These are phyloP conservation scores for Corythornis leucogaster DNA, from an alignment of 2,797 vertebrate species.

Conservation along the genomic window DNA sequence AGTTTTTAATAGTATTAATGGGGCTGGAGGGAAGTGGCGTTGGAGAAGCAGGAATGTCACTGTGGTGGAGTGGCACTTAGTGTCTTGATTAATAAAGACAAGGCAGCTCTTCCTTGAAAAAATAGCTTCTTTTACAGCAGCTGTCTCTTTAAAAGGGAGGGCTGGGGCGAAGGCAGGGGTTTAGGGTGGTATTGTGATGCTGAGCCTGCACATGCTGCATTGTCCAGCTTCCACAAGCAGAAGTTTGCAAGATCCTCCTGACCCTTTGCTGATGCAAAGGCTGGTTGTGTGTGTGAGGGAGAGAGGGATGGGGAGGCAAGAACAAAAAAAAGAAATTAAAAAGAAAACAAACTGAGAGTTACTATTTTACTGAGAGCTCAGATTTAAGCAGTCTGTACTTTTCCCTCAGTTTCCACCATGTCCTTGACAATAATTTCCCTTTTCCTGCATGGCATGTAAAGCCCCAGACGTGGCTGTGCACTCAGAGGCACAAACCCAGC, in stretches of 20 bases:
- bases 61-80: constrained; percentile 49
- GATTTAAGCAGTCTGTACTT: constrained; percentile 49
- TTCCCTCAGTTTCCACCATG: constrained; percentile 2
- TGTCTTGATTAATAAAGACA: constrained; percentile 65
- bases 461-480: neutral
- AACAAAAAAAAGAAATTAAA: constrained; percentile 40
- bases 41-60: constrained; percentile 58
- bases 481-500: neutral
- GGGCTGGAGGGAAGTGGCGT: constrained; percentile 30
- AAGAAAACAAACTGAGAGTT: constrained; percentile 50
- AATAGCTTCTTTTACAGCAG: constrained; percentile 25
- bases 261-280: constrained; percentile 18
- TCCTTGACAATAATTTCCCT: neutral
- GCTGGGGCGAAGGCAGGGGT: constrained; percentile 27
- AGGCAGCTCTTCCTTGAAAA: constrained; percentile 48
- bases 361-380: constrained; percentile 63
- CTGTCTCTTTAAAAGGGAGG: constrained; percentile 73
- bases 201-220: constrained; percentile 59
- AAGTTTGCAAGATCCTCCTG: constrained; percentile 59
- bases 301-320: constrained; percentile 1
- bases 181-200: constrained; percentile 72
- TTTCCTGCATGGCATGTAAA: neutral
- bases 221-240: constrained; percentile 63
- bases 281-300: neutral
- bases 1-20: constrained; percentile 61